Conservation (phyloP, 2,797 vertebrate species). For the Sparus aurata region DNA sequence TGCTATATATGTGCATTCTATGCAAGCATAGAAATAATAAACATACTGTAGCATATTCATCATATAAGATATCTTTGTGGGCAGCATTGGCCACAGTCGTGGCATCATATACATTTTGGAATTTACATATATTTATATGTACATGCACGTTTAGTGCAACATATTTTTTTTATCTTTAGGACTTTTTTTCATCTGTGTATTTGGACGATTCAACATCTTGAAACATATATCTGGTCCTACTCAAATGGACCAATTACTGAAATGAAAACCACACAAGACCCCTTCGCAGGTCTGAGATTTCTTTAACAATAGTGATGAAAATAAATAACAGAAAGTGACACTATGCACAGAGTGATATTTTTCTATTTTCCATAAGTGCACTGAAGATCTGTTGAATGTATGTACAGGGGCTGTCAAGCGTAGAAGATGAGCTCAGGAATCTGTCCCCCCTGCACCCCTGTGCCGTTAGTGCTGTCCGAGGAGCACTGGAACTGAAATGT, state of each 20-base stretch:
- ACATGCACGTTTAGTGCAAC: conserved; percentile 72
- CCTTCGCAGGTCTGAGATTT: conserved; percentile 49
- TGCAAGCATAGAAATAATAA: conserved; percentile 82
- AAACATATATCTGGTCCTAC: conserved; percentile 57
- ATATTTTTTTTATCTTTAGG: conserved; percentile 31
- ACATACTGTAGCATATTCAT: conserved; percentile 77
- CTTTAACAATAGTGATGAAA: conserved; percentile 68
- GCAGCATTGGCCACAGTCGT: conserved; percentile 67
- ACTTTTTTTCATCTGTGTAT: conserved; percentile 41
- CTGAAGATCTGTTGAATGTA: conserved; percentile 48
- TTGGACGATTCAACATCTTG: conserved; percentile 45
- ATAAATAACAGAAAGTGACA: conserved; percentile 73
- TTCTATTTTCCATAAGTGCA: conserved; percentile 51
- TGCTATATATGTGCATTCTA: conserved; percentile 82
- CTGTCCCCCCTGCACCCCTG: conserved; percentile 97
- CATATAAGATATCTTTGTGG: conserved; percentile 77
- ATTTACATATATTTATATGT: conserved; percentile 83
- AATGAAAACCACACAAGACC: conserved; percentile 54
- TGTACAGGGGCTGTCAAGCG: conserved; percentile 83
- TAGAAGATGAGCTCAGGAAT: conserved; percentile 99
- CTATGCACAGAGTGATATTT: conserved; percentile 59
- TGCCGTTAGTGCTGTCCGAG: conserved; percentile 98
- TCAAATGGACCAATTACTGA: conserved; percentile 59
- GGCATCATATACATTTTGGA: conserved; percentile 78
- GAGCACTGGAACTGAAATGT: conserved; percentile 99